These are phyloP conservation scores for Numenius phaeopus DNA, from an alignment of 2,797 vertebrate species.

Conservation along the genomic window DNA sequence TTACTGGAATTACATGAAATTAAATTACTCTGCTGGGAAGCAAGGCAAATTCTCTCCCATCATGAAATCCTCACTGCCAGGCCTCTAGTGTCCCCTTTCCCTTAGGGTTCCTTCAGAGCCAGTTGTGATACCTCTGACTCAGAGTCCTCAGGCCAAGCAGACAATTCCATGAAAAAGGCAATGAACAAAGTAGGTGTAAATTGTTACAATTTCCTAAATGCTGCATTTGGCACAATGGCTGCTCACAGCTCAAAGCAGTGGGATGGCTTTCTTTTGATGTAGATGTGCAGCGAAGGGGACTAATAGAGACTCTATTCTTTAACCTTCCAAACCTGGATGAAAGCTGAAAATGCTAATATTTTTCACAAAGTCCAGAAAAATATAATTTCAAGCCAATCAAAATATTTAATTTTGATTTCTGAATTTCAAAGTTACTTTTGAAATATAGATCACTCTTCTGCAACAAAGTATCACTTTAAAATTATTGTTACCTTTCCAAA, in stretches of 20 bases:
- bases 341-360: neutral
- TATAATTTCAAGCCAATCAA: neutral
- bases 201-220: neutral
- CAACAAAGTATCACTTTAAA: neutral
- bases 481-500: neutral
- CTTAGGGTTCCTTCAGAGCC: neutral
- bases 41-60: neutral
- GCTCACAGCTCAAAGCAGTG: neutral
- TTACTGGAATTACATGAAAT: neutral
- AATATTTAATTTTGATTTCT: neutral
- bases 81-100: neutral
- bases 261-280: neutral
- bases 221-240: neutral
- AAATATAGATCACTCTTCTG: neutral
- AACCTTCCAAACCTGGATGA: neutral
- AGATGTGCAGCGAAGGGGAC: neutral
- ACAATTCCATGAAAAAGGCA: neutral
- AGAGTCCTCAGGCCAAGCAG: neutral
- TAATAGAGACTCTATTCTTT: neutral
- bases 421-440: neutral
- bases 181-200: neutral
- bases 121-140: neutral
- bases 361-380: neutral
- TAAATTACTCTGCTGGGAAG: neutral
- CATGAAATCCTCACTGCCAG: neutral